A percentile compares a stretch with the other conserved stretches of the same genome.
These are phyloP conservation scores for Ridgeia piscesae DNA, from an alignment of 1,140 invertebrate genomes.

Conservation along the genomic window DNA sequence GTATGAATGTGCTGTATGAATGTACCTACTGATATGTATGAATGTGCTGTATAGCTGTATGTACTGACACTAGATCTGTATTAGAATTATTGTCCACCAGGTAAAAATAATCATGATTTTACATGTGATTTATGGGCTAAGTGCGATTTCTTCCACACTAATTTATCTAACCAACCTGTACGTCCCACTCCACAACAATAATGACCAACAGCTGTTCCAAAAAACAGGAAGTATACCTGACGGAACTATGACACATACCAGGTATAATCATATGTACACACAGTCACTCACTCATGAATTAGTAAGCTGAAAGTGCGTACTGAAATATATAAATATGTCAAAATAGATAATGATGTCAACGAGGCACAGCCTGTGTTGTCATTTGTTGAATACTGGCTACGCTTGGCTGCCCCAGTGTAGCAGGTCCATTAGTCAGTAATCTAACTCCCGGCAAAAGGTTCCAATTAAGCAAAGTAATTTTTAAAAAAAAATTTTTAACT, in stretches of 20 bases:
- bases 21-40: no score
- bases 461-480: no score
- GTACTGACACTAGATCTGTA: no score
- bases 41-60: no score
- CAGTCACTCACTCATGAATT: not conserved
- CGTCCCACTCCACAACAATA: not conserved
- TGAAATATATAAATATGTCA: not conserved
- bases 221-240: not conserved
- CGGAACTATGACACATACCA: not conserved
- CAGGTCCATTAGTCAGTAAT: not conserved
- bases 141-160: not conserved
- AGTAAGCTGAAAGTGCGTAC: not conserved
- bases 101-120: not conserved
- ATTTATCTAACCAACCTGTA: not conserved
- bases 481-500: no score
- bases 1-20: no score
- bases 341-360: not conserved
- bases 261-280: not conserved
- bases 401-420: not conserved
- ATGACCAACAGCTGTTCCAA: not conserved
- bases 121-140: not conserved
- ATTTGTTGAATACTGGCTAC: not conserved
- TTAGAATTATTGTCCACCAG: no score
- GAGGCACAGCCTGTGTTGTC: not conserved
- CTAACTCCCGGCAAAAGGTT: no score